Evolutionary conservation across 2,797 vertebrate genomes (phyloP).

Genomic region (Lepilemur ruficaudatus): DNA sequence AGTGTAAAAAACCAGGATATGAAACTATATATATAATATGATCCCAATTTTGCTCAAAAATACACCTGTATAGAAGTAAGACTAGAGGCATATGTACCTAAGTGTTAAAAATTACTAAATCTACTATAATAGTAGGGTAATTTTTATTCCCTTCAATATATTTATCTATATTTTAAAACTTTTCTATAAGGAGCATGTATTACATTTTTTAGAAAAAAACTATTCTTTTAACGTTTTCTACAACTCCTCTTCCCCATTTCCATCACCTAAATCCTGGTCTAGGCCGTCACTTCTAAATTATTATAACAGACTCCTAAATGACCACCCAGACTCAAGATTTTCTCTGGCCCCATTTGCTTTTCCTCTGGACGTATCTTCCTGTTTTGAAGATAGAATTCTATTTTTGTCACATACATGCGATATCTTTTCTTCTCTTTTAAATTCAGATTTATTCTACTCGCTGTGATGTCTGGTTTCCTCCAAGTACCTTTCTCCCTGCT

Average conservation of each 20-base stretch:
- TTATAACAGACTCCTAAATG: not conserved
- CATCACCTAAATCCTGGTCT: not conserved
- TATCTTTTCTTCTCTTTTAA: not conserved
- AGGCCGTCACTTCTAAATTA: not conserved
- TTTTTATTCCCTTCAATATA: not conserved
- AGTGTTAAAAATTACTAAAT: not conserved
- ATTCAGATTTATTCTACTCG: not conserved
- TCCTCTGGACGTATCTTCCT: not conserved
- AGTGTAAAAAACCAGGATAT: not conserved
- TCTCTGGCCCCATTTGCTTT: not conserved
- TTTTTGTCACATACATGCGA: not conserved
- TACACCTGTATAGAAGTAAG: not conserved
- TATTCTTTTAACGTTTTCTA: not conserved
- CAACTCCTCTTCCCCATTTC: not conserved
- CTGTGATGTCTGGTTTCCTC: not conserved
- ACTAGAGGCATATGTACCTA: not conserved
- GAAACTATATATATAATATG: not conserved
- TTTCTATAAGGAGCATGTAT: not conserved
- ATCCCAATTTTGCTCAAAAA: slow-evolving; percentile 7
- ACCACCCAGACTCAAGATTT: not conserved
- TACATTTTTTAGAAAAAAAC: not conserved
- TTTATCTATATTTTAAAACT: not conserved
- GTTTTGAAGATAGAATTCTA: not conserved
- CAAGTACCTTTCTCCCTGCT: not conserved
- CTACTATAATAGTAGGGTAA: not conserved